Evolutionary conservation across 2,113 vertebrate genomes (phyloP).

Genomic region (Rhineura floridana): DNA sequence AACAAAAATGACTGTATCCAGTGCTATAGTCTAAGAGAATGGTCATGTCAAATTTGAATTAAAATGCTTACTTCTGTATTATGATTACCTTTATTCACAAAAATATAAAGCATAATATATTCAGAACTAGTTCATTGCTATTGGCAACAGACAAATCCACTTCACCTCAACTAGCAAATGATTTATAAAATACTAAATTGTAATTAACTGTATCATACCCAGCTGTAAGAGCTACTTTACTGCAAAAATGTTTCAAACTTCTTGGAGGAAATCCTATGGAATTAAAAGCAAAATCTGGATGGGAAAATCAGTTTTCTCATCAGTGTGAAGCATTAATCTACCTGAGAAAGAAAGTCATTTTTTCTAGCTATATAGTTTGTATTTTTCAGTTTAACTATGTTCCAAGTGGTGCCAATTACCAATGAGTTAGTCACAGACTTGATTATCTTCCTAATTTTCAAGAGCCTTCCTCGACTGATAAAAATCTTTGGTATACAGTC

Average conservation of each 20-base stretch:
- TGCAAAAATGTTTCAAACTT: conserved; percentile 56
- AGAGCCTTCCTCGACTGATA: conserved; percentile 80
- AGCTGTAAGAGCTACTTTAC: conserved; percentile 52
- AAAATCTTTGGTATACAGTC: conserved; percentile 74
- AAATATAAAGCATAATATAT: conserved; percentile 59
- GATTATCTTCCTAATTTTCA: conserved; percentile 86
- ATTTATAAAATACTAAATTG: conserved; percentile 66
- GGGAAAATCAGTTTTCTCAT: conserved; percentile 45
- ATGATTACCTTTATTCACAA: conserved; percentile 53
- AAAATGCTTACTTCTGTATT: conserved; percentile 63
- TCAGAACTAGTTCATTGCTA: conserved; percentile 42
- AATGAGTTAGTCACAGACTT: conserved; percentile 79
- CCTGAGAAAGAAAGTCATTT: conserved; percentile 51
- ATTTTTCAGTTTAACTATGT: conserved; percentile 55
- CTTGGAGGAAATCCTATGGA: conserved; percentile 20
- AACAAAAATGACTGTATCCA: background rate
- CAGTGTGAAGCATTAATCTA: conserved; percentile 33
- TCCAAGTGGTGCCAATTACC: conserved; percentile 71
- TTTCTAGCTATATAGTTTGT: conserved; percentile 24
- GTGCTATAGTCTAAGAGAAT: conserved; percentile 30
- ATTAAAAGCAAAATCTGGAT: conserved; percentile 44
- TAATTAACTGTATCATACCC: conserved; percentile 61
- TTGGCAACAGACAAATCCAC: conserved; percentile 59
- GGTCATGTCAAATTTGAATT: conserved; percentile 44
- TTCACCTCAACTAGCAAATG: conserved; percentile 58